Base-by-base conservation (phyloP, 2,113 vertebrate genomes). In the Malaclemys terrapin region DNA sequence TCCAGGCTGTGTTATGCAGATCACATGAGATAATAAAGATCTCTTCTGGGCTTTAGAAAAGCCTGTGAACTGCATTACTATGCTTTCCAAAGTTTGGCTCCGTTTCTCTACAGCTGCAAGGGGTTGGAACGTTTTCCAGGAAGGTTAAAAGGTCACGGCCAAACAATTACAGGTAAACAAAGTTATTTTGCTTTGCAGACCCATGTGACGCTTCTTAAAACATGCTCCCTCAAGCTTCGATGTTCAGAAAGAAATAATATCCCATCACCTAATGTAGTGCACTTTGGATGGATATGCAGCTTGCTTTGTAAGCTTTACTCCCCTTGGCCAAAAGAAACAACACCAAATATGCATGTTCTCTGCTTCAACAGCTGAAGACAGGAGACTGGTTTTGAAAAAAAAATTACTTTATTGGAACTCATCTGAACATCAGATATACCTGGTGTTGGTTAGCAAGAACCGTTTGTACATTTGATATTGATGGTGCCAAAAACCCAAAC, bases 401-500 rank as follows among this genome's bases (percentile, higher is more conserved):
- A 98, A 98, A 97, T 96, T 98, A 89, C 97, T 98, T 99, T 99
- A 99, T 99, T 99, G 98, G 98, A 99, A 99, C 98, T 98, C 98
- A 99, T 99, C 99, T 99, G 98, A 99, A 99, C 99, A 99, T 99
- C 99, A 99, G 99, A 99, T 99, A 99, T 98, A 98, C 98, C 98
- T 98, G 98, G 98, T 99, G 98, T 98, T 98, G 98, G 98, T 98
- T 98, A 99, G 98, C 98, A 98, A 98, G 98, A 98, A 99, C 98
- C 98, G 98, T 98, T 98, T 98, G 98, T 98, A 99, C 98, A 99
- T 98, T 99, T 98, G 98, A 98, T 98, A 98, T 98, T 98, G 98
- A 98, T 99, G 98, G 98, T 98, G 98, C 98, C 98, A 98, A 98
- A 98, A 98, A 98, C 98, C 98, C 98, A 98, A 99, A 98, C 97